A percentile compares a stretch with the other conserved stretches of the same genome.
phyloP scores from a whole-genome alignment of 53 echinoderm and acorn worm genomes.

The Actinopyga echinites region DNA sequence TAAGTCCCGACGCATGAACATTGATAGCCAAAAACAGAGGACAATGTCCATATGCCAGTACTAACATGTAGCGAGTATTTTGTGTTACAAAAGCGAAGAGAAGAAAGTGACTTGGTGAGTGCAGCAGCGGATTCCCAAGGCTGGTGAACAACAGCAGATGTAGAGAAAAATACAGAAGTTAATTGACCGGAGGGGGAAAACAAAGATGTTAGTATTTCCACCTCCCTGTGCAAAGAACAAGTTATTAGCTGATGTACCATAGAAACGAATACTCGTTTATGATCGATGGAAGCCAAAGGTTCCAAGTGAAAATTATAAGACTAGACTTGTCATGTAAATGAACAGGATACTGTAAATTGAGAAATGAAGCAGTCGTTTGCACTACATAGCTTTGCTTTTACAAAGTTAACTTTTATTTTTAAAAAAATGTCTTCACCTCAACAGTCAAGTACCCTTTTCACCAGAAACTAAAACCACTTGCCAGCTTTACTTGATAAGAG shows the following conservation, averaged over 20 bases:
- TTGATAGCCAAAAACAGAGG: slow-evolving; percentile 54
- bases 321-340: too few relatives aligned
- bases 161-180: slow-evolving; percentile 1
- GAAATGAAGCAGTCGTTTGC: too few relatives aligned
- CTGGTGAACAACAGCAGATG: neutral
- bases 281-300: too few relatives aligned
- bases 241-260: neutral
- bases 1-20: slow-evolving; percentile 91
- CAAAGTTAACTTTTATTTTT: too few relatives aligned
- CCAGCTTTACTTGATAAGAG: too few relatives aligned
- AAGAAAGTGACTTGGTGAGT: neutral
- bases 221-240: slow-evolving; percentile 7
- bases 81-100: slow-evolving; percentile 10
- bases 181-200: neutral
- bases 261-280: neutral
- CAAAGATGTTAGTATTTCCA: neutral
- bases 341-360: too few relatives aligned
- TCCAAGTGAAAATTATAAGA: too few relatives aligned
- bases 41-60: slow-evolving; percentile 99
- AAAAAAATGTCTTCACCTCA: too few relatives aligned
- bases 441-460: too few relatives aligned
- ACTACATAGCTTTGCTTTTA: too few relatives aligned
- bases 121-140: neutral
- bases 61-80: slow-evolving; percentile 67
- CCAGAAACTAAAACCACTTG: too few relatives aligned